Evolutionary conservation across 2,888 invertebrate genomes (phyloP), one percentile per base, ranked within the genome.

Genomic region (Pheosia gnoma): DNA sequence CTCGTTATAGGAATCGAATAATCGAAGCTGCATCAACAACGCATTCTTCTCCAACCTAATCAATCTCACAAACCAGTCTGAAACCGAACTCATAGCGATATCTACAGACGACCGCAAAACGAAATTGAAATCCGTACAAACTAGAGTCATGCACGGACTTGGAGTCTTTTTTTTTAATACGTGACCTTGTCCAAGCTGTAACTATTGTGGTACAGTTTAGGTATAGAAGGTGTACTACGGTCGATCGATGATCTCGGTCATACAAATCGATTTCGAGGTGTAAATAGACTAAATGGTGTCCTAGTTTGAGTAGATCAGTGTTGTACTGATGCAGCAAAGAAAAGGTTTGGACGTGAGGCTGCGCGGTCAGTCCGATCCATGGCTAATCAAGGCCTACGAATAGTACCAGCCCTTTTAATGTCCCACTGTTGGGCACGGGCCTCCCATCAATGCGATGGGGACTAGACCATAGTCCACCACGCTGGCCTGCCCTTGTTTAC

Each of bases 41-140:
- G n/a, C 8, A 8, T 36, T 37, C 37, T 38, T n/a, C 1, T 54
- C 5, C 37, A 54, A 38, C 5, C n/a, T 3, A 37, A 56, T 56
- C 41, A 41, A 56, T 41, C 41, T 38, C 11, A 11, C 53, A 53
- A 36, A 37, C 39, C n/a, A 39, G 39, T 13, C n/a, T 1, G 7
- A 39, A 55, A 41, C 10, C 37, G 5, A 38, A 54, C 37, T 38
- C 4, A 38, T 4, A 54, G 38, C 8, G 13, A 57, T 45, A 45
- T 55, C 11, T 38, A 4, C 43, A 13, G 39, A 45, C 10, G 57
- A 57, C 57, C 57, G 57, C 57, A 57, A 57, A 45, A 36, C 45
- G 57, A 57, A 57, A 57, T 57, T 57, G 57, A 57, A 57, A 57
- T 57, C 57, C 36, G 57, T 36, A 57, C 57, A 43, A 57, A 57